Evolutionary conservation across 2,888 invertebrate genomes (phyloP).

Genomic region (Eupithecia dodoneata): DNA sequence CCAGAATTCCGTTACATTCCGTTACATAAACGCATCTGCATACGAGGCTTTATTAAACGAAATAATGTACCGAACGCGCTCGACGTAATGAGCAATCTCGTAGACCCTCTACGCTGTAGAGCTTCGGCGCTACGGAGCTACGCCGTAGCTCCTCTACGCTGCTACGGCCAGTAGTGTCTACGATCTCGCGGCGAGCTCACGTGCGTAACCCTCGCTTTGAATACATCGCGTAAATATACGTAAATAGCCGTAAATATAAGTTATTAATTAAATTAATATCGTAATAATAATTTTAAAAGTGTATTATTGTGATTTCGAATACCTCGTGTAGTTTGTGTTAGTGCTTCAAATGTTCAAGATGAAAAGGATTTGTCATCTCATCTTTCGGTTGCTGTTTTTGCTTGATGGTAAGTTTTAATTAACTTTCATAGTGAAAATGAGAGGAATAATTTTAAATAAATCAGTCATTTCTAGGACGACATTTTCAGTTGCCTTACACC

Average conservation of each 20-base stretch:
- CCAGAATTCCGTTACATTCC: constrained; percentile 31
- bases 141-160: constrained; percentile 42
- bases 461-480: neutral
- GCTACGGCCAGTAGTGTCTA: constrained; percentile 49
- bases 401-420: constrained; percentile 68
- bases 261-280: constrained; percentile 6
- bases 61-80: constrained; percentile 67
- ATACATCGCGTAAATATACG: constrained; percentile 23
- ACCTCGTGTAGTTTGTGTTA: constrained; percentile 42
- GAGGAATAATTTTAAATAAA: neutral
- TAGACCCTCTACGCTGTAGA: constrained; percentile 40
- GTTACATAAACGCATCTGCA: constrained; percentile 45
- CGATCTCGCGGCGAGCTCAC: constrained; percentile 49
- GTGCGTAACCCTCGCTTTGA: constrained; percentile 41
- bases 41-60: constrained; percentile 68
- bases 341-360: constrained; percentile 67
- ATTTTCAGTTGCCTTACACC: neutral
- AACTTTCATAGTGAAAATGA: neutral
- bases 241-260: constrained; percentile 5
- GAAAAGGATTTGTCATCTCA: constrained; percentile 77
- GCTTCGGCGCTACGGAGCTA: constrained; percentile 36
- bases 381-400: constrained; percentile 73
- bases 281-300: constrained; percentile 23
- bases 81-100: constrained; percentile 65
- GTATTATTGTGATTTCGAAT: constrained; percentile 34